These are phyloP conservation scores for Meandrina meandrites DNA, from an alignment of 92 coral and sea anemone genomes.

Conservation along the genomic window DNA sequence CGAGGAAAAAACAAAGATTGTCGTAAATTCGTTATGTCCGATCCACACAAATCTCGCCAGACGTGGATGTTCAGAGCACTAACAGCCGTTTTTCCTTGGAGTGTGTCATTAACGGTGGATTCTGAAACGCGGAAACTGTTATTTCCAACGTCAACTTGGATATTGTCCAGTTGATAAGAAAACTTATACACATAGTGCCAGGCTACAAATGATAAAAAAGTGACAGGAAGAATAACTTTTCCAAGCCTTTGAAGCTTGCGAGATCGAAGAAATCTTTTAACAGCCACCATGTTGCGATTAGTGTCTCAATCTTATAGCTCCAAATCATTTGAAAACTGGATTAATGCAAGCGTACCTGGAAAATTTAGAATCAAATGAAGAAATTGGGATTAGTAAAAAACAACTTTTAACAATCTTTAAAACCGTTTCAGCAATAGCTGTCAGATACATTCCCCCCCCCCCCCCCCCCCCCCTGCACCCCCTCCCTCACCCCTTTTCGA, in stretches of 20 bases:
- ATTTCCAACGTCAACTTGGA: not conserved
- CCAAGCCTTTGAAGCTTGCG: slow-evolving; percentile 4
- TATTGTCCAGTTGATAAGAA: not conserved
- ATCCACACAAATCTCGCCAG: slow-evolving; percentile 49
- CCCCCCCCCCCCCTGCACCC: too few relatives aligned
- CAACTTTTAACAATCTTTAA: too few relatives aligned
- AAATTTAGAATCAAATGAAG: too few relatives aligned
- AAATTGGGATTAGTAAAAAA: too few relatives aligned
- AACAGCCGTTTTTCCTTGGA: not conserved
- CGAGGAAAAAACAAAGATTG: slow-evolving; percentile 44
- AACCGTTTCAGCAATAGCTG: too few relatives aligned
- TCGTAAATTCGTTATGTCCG: slow-evolving; percentile 14
- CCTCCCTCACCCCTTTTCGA: too few relatives aligned
- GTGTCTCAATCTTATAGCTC: not conserved
- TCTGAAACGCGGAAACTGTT: not conserved
- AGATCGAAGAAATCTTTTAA: not conserved
- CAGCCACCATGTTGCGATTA: not conserved
- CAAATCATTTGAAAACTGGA: too few relatives aligned
- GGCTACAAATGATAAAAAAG: not conserved
- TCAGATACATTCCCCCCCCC: too few relatives aligned
- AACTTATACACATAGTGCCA: not conserved
- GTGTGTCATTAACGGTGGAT: not conserved
- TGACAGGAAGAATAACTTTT: not conserved
- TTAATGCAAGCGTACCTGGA: too few relatives aligned
- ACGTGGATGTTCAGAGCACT: slow-evolving; percentile 34